Conservation (phyloP, 2,888 invertebrate genomes). For the Nephrocerus scutellatus region DNA sequence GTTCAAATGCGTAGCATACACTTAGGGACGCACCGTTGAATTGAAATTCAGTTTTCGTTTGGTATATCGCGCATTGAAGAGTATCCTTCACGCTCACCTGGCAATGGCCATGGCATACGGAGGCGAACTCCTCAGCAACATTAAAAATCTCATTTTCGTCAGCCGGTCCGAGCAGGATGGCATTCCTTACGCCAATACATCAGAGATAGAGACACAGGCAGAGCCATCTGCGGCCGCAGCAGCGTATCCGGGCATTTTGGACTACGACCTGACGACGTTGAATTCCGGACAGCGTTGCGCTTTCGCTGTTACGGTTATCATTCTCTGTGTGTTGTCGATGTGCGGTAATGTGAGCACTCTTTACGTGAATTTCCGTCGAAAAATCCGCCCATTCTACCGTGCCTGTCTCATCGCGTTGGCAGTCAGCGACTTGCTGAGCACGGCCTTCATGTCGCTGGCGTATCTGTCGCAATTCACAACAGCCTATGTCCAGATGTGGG, state of each 20-base stretch:
- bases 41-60: too few relatives aligned
- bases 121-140: too few relatives aligned
- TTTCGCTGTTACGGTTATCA: slow-evolving; percentile 24
- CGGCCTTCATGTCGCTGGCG: slow-evolving; percentile 29
- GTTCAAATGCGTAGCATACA: too few relatives aligned
- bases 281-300: slow-evolving; percentile 18
- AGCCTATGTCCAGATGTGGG: slow-evolving; percentile 37
- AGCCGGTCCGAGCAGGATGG: too few relatives aligned
- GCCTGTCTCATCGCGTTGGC: slow-evolving; percentile 50
- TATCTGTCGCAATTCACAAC: slow-evolving; percentile 36
- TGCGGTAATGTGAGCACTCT: slow-evolving; percentile 34
- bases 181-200: too few relatives aligned
- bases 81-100: too few relatives aligned
- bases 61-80: too few relatives aligned
- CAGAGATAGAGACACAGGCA: not conserved
- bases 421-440: slow-evolving; percentile 48
- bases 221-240: not conserved
- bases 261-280: slow-evolving; percentile 27
- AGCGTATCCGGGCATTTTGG: slow-evolving; percentile 22
- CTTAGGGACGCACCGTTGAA: too few relatives aligned
- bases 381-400: slow-evolving; percentile 51
- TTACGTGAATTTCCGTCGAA: slow-evolving; percentile 39
- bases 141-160: too few relatives aligned
- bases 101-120: too few relatives aligned
- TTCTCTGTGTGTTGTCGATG: slow-evolving; percentile 27